A percentile compares a stretch with the other conserved stretches of the same genome.
Conservation (phyloP, 2,888 invertebrate genomes). For the Platycheirus albimanus region DNA sequence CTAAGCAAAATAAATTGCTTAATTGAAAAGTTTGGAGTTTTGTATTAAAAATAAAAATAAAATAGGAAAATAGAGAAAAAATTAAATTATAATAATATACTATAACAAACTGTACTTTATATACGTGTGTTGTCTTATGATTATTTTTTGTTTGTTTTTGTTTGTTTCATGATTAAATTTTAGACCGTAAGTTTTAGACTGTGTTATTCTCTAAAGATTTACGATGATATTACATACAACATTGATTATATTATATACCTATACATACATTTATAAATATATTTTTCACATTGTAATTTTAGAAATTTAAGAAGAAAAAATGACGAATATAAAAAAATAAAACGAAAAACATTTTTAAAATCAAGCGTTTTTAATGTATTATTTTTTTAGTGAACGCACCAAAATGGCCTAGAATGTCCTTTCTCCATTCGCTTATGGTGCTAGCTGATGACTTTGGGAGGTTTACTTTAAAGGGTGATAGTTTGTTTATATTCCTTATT, state of each 20-base stretch:
- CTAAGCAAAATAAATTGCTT: constrained; percentile 19
- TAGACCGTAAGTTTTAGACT: constrained; percentile 73
- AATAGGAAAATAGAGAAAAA: constrained; percentile 16
- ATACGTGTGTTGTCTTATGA: constrained; percentile 47
- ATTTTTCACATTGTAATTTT: constrained; percentile 74
- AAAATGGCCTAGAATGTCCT: not conserved
- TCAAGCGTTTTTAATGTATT: constrained; percentile 14
- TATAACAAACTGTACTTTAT: not conserved
- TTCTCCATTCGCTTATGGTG: not conserved
- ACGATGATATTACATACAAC: constrained; percentile 72
- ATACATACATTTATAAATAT: constrained; percentile 68
- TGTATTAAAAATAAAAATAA: not conserved
- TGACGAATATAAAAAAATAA: constrained; percentile 44
- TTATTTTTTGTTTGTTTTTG: constrained; percentile 33
- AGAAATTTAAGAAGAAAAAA: constrained; percentile 60
- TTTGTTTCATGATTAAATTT: constrained; percentile 1
- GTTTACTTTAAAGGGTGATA: constrained; percentile 9
- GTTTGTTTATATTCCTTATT: constrained; percentile 44
- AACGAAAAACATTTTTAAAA: constrained; percentile 58
- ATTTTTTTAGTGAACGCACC: not conserved
- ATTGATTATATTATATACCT: constrained; percentile 57
- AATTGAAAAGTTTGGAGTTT: constrained; percentile 20
- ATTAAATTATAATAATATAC: constrained; percentile 10
- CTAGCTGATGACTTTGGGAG: not conserved
- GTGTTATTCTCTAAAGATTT: constrained; percentile 74